A percentile compares a stretch with the other conserved stretches of the same genome.
Evolutionary conservation across 2,113 vertebrate species (phyloP).

Genomic region (Notothenia coriiceps): DNA sequence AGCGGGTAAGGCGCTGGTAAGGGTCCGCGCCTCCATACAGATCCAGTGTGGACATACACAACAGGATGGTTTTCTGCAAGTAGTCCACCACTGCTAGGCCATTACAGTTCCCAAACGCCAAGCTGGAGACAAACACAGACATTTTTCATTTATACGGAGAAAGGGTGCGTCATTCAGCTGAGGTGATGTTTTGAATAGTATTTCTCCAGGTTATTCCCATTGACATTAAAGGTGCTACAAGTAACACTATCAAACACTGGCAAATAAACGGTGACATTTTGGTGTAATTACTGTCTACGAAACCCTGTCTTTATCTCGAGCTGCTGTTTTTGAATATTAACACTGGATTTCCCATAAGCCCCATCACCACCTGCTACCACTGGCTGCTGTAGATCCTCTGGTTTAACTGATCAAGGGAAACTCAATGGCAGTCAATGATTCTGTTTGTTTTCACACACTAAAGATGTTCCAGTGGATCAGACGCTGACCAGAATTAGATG

Average conservation of each 20-base stretch:
- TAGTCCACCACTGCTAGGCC: conserved; percentile 96
- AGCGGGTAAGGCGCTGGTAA: conserved; percentile 94
- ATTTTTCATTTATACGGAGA: conserved; percentile 18
- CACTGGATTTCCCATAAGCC: conserved; percentile 25
- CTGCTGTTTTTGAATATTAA: conserved; percentile 30
- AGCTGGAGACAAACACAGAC: conserved; percentile 76
- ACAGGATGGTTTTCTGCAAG: conserved; percentile 93
- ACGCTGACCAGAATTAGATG: background rate
- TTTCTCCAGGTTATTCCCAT: conserved; percentile 14
- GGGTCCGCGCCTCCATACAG: conserved; percentile 93
- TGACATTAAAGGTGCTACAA: conserved; percentile 20
- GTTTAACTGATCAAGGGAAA: conserved; percentile 17
- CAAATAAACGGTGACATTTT: conserved; percentile 38
- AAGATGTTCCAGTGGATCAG: background rate
- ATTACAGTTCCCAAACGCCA: conserved; percentile 96
- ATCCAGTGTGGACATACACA: conserved; percentile 94
- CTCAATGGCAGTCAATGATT: background rate
- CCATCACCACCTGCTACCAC: conserved; percentile 5
- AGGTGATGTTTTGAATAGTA: background rate
- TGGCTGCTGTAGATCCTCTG: background rate
- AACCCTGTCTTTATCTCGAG: conserved; percentile 30
- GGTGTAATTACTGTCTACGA: conserved; percentile 34
- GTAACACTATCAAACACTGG: conserved; percentile 12
- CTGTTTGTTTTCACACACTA: background rate
- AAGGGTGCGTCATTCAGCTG: conserved; percentile 1